Conservation (phyloP, 2,113 vertebrate genomes). For the Petromus typicus region DNA sequence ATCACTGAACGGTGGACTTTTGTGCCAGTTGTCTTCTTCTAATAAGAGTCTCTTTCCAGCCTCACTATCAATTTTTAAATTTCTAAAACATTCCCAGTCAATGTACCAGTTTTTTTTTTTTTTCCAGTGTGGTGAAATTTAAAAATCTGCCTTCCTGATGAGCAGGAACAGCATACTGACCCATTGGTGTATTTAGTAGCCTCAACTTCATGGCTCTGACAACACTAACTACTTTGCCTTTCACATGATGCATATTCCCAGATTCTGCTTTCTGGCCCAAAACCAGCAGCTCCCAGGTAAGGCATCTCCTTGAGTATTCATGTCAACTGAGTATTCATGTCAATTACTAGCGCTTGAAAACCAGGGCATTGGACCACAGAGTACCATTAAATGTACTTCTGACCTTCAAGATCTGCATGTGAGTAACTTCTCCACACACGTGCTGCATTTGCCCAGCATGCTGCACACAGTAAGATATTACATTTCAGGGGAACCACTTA, state of each 20-base stretch:
- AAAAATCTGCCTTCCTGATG: not conserved
- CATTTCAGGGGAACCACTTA: not conserved
- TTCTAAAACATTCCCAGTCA: not conserved
- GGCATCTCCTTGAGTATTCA: not conserved
- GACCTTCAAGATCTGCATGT: slow-evolving; percentile 29
- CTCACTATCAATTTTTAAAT: slow-evolving; percentile 21
- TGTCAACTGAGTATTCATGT: no score
- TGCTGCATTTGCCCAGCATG: not conserved
- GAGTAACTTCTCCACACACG: not conserved
- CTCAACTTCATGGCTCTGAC: not conserved
- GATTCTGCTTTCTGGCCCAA: slow-evolving; percentile 47
- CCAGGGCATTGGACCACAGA: not conserved
- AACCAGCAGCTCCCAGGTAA: not conserved
- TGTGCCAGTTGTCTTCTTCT: not conserved
- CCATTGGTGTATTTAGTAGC: not conserved
- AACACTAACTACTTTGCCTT: slow-evolving; percentile 33
- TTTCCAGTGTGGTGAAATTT: not conserved
- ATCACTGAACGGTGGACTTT: not conserved
- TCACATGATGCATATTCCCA: not conserved
- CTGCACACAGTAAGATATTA: not conserved
- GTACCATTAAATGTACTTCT: slow-evolving; percentile 30
- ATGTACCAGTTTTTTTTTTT: not conserved
- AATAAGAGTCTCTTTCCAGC: not conserved
- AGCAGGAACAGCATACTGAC: not conserved
- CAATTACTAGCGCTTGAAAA: slow-evolving; percentile 41